Evolutionary conservation across 2,113 vertebrate species (phyloP).

Genomic region (Zeus faber): DNA sequence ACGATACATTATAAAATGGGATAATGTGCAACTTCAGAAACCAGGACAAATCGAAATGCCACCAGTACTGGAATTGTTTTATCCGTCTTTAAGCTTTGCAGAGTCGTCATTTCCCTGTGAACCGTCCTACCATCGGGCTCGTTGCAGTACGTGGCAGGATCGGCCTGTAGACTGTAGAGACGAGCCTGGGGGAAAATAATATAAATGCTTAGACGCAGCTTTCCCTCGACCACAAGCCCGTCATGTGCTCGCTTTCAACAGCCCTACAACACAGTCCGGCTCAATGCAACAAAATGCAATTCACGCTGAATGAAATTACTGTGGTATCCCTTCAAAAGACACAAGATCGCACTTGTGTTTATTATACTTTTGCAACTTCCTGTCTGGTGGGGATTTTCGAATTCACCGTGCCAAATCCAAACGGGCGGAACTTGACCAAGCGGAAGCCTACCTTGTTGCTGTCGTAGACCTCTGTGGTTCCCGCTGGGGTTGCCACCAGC

Average conservation of each 20-base stretch:
- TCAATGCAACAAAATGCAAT: not conserved
- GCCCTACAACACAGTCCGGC: not conserved
- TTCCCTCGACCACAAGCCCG: not conserved
- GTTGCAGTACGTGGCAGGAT: slow-evolving; percentile 98
- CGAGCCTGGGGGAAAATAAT: slow-evolving; percentile 80
- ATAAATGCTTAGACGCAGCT: slow-evolving; percentile 5
- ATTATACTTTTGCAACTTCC: too few species aligned
- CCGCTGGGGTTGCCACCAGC: slow-evolving; percentile 89
- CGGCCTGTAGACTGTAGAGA: slow-evolving; percentile 94
- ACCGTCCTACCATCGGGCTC: slow-evolving; percentile 88
- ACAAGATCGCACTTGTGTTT: too few species aligned
- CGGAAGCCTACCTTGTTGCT: slow-evolving; percentile 83
- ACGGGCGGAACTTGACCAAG: too few species aligned
- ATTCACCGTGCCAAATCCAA: too few species aligned
- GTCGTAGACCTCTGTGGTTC: slow-evolving; percentile 94
- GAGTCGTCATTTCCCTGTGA: not conserved
- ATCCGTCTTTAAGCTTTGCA: not conserved
- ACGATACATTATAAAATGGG: too few species aligned
- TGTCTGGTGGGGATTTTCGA: too few species aligned
- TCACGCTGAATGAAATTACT: not conserved
- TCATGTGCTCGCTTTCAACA: slow-evolving; percentile 9
- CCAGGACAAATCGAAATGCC: too few species aligned
- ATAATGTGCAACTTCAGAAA: too few species aligned
- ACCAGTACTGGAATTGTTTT: too few species aligned
- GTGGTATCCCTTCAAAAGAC: not conserved